Conservation (phyloP, 2,888 invertebrate genomes). For the Phortica magna region DNA sequence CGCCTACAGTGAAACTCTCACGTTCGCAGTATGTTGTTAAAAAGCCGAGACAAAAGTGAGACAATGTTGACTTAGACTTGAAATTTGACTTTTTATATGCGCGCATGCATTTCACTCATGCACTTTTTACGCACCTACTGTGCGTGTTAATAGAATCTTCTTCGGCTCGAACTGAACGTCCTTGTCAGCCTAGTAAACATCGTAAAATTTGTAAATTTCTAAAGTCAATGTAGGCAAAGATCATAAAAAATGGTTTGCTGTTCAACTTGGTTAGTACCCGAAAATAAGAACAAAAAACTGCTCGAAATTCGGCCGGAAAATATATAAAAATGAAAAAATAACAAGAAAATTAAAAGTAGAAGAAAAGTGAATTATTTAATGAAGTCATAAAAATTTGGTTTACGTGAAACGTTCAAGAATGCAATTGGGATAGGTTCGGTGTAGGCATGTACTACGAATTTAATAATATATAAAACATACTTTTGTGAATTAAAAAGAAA, state of each 20-base stretch:
- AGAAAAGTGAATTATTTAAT: conserved; percentile 67
- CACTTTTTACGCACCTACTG: conserved; percentile 49
- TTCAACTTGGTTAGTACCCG: conserved; percentile 49
- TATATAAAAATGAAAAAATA: conserved; percentile 51
- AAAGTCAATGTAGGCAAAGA: conserved; percentile 65
- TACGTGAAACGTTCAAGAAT: background rate
- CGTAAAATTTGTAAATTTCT: conserved; percentile 67
- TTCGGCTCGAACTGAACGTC: conserved; percentile 52
- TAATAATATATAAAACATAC: too few relatives aligned
- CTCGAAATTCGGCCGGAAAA: conserved; percentile 60
- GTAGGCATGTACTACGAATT: background rate
- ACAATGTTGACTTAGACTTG: conserved; percentile 47
- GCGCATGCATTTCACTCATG: conserved; percentile 40
- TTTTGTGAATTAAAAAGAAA: too few relatives aligned
- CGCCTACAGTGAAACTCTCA: conserved; percentile 58
- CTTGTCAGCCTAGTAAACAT: conserved; percentile 49
- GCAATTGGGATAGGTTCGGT: background rate
- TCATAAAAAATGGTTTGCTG: conserved; percentile 55
- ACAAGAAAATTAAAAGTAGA: conserved; percentile 32
- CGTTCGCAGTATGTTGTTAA: conserved; percentile 72
- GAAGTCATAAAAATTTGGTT: conserved; percentile 60
- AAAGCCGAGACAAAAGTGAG: conserved; percentile 21
- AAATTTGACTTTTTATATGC: conserved; percentile 56
- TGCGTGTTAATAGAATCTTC: conserved; percentile 58
- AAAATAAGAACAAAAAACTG: conserved; percentile 31